Base-by-base conservation (phyloP, 2,888 invertebrate genomes). In the Drosophila prolongata region DNA sequence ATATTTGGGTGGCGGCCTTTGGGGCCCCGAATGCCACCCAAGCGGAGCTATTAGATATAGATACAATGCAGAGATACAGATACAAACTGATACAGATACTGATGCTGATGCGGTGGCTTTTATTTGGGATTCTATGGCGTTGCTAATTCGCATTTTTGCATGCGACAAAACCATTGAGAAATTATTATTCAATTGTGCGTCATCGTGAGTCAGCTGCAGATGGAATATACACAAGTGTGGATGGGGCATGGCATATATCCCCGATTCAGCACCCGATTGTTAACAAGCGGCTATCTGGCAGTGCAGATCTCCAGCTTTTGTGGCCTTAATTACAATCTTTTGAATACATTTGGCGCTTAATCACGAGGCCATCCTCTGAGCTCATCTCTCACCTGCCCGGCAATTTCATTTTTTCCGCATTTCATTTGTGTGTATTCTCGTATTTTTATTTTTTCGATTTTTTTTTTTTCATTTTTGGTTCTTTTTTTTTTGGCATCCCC, bases 261-360 rank as follows among this genome's bases (percentile, higher is more conserved):
- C 34, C 34, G 47, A 46, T 46, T 46, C 46, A 46, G 47, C 47
- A 47, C 14, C 34, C 43, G 78, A 49, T 42, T 77, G 87, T 79
- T 83, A 83, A 83, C 82, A 83, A 83, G 87, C 79, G 76, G 72
- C 77, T 87, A 83, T 87, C 85, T 84, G 79, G 61, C 68, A 57
- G 69, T 87, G 81, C 87, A 83, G 85, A 83, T 83, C 83, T 87
- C 74, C 87, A 80, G 83, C 83, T 67, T 80, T 86, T 85, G 89
- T 86, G 89, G 82, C 86, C 86, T 89, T 87, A 87, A 87, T 87
- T 87, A 89, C 84, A 82, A 87, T 87, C 89, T 89, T 87, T 89
- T 87, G 87, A 87, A 89, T 89, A 87, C 89, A 80, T 87, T 87
- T 89, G 87, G 80, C 85, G 85, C 85, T 87, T 89, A 87, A 87